A percentile compares a stretch with the other conserved stretches of the same genome.
Evolutionary conservation across 2,113 vertebrate genomes (phyloP).

Genomic region (Baryphthengus martii): DNA sequence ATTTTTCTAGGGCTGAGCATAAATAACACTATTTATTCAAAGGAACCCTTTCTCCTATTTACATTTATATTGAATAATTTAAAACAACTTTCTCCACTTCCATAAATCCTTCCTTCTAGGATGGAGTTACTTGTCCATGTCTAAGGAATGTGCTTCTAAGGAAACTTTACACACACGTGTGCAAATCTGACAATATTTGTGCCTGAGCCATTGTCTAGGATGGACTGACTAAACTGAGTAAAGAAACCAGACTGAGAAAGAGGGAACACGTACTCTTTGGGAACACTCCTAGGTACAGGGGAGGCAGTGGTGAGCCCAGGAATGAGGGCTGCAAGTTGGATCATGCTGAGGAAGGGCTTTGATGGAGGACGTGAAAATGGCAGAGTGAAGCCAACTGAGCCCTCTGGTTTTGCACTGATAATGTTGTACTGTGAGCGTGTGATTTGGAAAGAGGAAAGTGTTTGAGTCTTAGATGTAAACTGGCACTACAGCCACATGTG

Average conservation of each 20-base stretch:
- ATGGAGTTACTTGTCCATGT: neutral
- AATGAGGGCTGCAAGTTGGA: neutral
- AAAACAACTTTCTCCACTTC: slow-evolving; percentile 70
- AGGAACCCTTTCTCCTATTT: slow-evolving; percentile 71
- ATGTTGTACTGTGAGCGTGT: rapidly evolving
- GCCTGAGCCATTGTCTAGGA: neutral
- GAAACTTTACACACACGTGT: neutral
- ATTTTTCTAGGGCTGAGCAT: slow-evolving; percentile 53
- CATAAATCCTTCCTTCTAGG: slow-evolving; percentile 71
- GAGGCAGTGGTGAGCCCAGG: neutral
- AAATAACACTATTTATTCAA: slow-evolving; percentile 73
- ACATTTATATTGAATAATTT: slow-evolving; percentile 85
- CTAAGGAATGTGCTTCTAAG: neutral
- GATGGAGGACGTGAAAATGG: neutral
- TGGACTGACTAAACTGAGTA: neutral
- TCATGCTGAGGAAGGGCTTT: neutral
- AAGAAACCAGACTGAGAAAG: neutral
- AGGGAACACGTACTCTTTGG: neutral
- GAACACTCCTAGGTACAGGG: neutral
- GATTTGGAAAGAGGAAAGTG: neutral
- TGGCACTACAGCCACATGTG: neutral
- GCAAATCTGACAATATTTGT: neutral
- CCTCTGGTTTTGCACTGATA: neutral
- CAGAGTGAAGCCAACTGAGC: neutral
- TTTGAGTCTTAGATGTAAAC: neutral